Evolutionary conservation across 2,888 invertebrate genomes (phyloP).

Genomic region (Nematopogon swammerdamellus): DNA sequence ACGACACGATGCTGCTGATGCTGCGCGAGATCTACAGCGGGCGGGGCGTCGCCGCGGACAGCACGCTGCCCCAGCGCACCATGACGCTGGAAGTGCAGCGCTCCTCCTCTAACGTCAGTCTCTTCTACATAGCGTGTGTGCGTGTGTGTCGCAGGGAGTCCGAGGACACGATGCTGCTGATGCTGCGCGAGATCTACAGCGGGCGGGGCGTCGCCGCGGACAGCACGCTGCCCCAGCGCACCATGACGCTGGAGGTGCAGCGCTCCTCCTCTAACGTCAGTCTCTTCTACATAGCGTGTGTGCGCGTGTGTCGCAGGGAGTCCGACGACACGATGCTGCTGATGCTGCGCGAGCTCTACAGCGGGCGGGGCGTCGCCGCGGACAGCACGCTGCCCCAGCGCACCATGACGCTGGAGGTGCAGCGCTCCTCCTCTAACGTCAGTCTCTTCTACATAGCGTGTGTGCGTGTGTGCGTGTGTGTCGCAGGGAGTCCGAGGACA

Average conservation of each 20-base stretch:
- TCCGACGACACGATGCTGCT: constrained; percentile 87
- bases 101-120: neutral
- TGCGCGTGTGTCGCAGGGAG: constrained; percentile 20
- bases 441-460: neutral
- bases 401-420: constrained; percentile 61
- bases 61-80: constrained; percentile 61
- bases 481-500: no score
- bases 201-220: constrained; percentile 73
- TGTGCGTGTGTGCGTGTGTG: no score
- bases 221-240: constrained; percentile 60
- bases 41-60: constrained; percentile 70
- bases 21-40: constrained; percentile 86
- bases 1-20: constrained; percentile 90
- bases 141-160: constrained; percentile 20
- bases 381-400: constrained; percentile 65
- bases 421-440: neutral
- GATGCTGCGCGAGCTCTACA: constrained; percentile 89
- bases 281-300: neutral
- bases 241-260: constrained; percentile 59
- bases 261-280: neutral
- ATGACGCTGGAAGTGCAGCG: constrained; percentile 58
- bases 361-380: constrained; percentile 67
- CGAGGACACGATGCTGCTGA: constrained; percentile 90
- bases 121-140: neutral
- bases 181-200: constrained; percentile 88